Evolutionary conservation across 1,140 invertebrate species (phyloP).

Genomic region (Whitmania pigra): DNA sequence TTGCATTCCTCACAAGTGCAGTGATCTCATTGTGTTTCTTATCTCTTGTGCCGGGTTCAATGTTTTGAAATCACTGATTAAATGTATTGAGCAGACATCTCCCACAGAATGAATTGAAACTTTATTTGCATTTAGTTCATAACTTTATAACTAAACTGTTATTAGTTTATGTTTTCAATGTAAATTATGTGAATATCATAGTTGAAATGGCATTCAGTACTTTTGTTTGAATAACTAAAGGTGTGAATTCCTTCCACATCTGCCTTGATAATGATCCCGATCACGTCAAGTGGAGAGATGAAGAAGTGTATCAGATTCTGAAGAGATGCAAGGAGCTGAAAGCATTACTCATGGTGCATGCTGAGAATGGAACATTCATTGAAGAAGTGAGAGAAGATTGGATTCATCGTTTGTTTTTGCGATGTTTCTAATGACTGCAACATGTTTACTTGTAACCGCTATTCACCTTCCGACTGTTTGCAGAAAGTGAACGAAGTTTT

Average conservation of each 20-base stretch:
- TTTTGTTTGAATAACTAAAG: slow-evolving; percentile 36
- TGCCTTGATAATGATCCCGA: slow-evolving; percentile 88
- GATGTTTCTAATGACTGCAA: neutral
- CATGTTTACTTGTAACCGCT: neutral
- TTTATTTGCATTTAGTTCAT: too few species aligned
- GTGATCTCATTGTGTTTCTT: too few species aligned
- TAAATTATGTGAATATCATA: too few species aligned
- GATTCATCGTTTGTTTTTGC: slow-evolving; percentile 8
- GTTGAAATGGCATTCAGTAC: too few species aligned
- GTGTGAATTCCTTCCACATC: slow-evolving; percentile 94
- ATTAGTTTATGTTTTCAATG: too few species aligned
- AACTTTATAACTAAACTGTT: too few species aligned
- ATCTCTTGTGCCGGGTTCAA: too few species aligned
- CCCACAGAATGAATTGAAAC: too few species aligned
- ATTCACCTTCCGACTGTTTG: slow-evolving; percentile 4
- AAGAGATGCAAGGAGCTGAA: slow-evolving; percentile 57
- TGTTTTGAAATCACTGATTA: too few species aligned
- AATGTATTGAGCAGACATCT: too few species aligned
- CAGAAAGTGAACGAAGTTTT: slow-evolving; percentile 74
- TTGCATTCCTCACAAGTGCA: too few species aligned
- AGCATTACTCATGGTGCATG: slow-evolving; percentile 82
- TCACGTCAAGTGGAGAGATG: slow-evolving; percentile 75
- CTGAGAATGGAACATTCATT: slow-evolving; percentile 91
- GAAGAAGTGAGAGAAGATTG: slow-evolving; percentile 49
- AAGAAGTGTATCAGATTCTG: slow-evolving; percentile 71